Base-by-base conservation (phyloP, 2,113 vertebrate species). In the Lipotes vexillifer region DNA sequence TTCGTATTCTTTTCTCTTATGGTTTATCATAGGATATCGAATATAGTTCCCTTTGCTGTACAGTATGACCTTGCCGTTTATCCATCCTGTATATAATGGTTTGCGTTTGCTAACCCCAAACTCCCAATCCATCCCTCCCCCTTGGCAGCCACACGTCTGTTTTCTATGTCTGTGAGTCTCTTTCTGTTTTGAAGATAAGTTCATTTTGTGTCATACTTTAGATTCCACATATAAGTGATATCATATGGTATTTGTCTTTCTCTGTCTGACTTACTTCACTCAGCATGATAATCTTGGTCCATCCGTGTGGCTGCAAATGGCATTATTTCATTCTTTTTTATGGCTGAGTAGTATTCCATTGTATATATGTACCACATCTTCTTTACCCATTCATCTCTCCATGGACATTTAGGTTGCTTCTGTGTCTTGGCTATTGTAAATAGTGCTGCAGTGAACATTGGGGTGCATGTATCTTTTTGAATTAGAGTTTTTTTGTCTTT, bases 261-360 rank as follows among this genome's bases (percentile, higher is more conserved):
- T 33, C 31, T 36, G 31, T 49, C 75, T 78, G 12, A 4, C 75
- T 78, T 23, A 2, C 75, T 55, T n/a, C 46, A 8, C 46, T n/a
- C 10, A n/a, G 20, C 2, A 4, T n/a, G 33, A 18, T 23, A 4
- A 14, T 78, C 20, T 78, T 0, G 0, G 1, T 55, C 13, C 75
- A 55, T 25, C 75, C 20, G 3, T 36, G 46, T 25, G 14, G 33
- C 18, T 78, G 20, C 49, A n/a, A 2, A 20, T 23, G 49, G 31
- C 49, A 4, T 78, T 14, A 13, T 23, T n/a, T 52, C 31, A 3
- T 11, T 77, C 68, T 14, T 77, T 23, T 13, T 23, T 25, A 52
- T 25, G 31, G 75, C 75, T 23, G 11, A 78, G 74, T 31, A n/a
- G n/a, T n/a, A n/a, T n/a, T n/a, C n/a, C n/a, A n/a, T n/a, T n/a